phyloP scores from a whole-genome alignment of 2,113 vertebrate species.

The Zosterops hypoxanthus region DNA sequence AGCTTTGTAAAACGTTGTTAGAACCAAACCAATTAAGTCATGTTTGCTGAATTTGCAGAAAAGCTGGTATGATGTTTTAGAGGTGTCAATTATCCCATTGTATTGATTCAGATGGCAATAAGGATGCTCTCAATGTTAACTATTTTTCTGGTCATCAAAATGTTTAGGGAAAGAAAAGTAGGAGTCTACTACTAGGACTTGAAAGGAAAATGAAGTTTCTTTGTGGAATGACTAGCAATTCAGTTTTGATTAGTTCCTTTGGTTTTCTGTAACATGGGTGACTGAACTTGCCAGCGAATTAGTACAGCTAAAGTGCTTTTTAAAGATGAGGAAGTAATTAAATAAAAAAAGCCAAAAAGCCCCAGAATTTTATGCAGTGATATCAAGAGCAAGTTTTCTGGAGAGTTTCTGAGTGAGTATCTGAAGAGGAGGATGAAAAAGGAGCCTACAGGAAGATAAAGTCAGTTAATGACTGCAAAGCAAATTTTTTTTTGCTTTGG shows the following conservation, averaged over 20 bases:
- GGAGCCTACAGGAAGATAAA: background rate
- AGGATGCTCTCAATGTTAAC: background rate
- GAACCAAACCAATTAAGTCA: background rate
- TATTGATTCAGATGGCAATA: background rate
- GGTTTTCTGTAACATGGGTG: background rate
- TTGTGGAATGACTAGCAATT: background rate
- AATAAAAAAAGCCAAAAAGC: too few species aligned
- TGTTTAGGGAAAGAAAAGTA: background rate
- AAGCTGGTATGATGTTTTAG: background rate
- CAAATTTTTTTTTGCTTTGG: background rate
- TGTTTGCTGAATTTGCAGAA: background rate
- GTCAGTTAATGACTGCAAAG: background rate
- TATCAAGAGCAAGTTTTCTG: background rate
- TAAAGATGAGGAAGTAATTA: background rate
- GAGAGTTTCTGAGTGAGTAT: background rate
- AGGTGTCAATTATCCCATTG: background rate
- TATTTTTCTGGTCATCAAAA: background rate
- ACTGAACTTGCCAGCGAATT: background rate
- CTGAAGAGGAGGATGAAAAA: background rate
- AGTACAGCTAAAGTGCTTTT: background rate
- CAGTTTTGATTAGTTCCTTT: background rate
- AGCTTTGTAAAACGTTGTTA: background rate
- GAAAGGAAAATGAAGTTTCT: background rate
- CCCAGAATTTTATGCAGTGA: background rate
- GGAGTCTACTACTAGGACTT: background rate